Percentiles rank a stretch among this genome's conserved stretches.
Evolutionary conservation across 2,888 invertebrate species (phyloP).

Genomic region (Ernsta delagoae): DNA sequence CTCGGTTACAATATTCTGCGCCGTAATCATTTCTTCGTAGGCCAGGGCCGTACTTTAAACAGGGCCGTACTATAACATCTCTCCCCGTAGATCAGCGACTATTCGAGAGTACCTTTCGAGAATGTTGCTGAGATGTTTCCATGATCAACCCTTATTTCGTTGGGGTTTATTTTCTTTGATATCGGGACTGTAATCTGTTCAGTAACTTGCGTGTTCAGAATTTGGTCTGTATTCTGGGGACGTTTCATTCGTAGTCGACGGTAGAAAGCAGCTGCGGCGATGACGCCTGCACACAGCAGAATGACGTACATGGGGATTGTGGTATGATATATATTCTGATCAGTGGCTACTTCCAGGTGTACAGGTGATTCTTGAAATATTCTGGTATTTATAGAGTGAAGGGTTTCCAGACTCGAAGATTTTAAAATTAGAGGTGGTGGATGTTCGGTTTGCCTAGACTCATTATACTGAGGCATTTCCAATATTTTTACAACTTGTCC

Average conservation of each 20-base stretch:
- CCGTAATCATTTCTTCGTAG: background rate
- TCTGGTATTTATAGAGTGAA: conserved; percentile 13
- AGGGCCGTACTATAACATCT: conserved; percentile 7
- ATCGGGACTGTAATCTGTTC: background rate
- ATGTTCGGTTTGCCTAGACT: conserved; percentile 9
- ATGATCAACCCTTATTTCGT: conserved; percentile 26
- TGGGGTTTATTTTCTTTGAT: conserved; percentile 5
- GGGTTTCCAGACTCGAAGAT: conserved; percentile 2
- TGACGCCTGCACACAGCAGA: background rate
- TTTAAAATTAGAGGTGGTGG: conserved; percentile 7
- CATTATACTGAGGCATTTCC: conserved; percentile 27
- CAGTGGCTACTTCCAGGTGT: background rate
- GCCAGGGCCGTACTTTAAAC: background rate
- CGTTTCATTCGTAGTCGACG: background rate
- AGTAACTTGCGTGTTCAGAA: background rate
- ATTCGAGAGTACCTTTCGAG: conserved; percentile 19
- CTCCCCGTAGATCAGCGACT: conserved; percentile 20
- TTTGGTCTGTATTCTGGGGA: background rate
- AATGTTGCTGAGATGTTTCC: conserved; percentile 15
- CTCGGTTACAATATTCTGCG: background rate
- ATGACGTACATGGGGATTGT: conserved; percentile 6
- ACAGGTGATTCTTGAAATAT: conserved; percentile 16
- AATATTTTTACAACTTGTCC: conserved; percentile 30
- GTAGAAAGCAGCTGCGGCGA: background rate
- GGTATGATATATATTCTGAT: background rate